These are phyloP conservation scores for Cyclophora punctaria DNA, from an alignment of 2,888 invertebrate species.

Conservation along the genomic window DNA sequence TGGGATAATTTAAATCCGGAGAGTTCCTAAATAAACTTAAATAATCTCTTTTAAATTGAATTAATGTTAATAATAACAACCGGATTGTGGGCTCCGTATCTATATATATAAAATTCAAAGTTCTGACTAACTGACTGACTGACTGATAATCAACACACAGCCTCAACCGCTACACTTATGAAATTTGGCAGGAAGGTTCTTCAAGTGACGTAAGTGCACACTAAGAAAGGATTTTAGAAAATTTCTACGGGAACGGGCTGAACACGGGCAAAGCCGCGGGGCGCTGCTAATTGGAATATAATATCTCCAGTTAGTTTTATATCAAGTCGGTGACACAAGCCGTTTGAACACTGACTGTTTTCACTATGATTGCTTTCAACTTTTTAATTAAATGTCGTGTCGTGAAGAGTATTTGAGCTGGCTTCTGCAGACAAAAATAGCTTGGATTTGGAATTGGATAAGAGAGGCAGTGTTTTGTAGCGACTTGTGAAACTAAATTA, in stretches of 20 bases:
- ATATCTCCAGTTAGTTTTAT: conserved; percentile 28
- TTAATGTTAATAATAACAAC: conserved; percentile 44
- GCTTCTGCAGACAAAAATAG: conserved; percentile 1
- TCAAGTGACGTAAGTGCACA: too few species aligned
- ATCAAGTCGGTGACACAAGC: conserved; percentile 26
- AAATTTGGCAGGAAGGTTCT: too few species aligned
- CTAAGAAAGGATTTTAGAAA: too few species aligned
- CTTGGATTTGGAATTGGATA: too few species aligned
- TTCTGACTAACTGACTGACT: too few species aligned
- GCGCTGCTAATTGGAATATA: conserved; percentile 34
- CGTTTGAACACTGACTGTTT: conserved; percentile 18
- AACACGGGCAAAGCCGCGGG: too few species aligned
- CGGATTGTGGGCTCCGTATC: conserved; percentile 27
- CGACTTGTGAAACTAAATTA: too few species aligned
- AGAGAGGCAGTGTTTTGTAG: too few species aligned
- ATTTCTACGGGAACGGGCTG: too few species aligned
- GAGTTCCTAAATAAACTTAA: conserved; percentile 3
- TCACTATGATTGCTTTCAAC: conserved; percentile 36
- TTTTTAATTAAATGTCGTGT: conserved; percentile 42
- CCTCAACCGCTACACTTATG: too few species aligned
- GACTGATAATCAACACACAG: too few species aligned
- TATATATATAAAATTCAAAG: too few species aligned
- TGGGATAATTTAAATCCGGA: neutral
- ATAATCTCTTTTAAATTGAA: conserved; percentile 47
- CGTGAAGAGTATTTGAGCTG: conserved; percentile 10